A percentile compares a stretch with the other conserved stretches of the same genome.
phyloP scores from a whole-genome alignment of 2,113 vertebrate species.

The Engraulis encrasicolus region DNA sequence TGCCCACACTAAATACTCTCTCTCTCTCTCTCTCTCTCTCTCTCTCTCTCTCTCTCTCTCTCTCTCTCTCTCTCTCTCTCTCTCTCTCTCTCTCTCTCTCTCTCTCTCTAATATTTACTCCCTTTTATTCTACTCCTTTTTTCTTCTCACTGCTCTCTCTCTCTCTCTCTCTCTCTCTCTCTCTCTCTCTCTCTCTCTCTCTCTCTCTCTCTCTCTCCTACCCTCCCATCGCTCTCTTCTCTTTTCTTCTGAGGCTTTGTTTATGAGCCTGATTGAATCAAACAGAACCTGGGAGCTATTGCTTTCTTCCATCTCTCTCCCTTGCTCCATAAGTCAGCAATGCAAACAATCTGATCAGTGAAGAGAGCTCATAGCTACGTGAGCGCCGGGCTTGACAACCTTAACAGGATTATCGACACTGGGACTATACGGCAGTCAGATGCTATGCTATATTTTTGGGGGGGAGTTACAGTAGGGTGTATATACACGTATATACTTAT shows the following conservation, averaged over 20 bases:
- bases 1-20: conserved; percentile 57
- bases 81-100: conserved; percentile 36
- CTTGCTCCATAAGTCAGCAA: conserved; percentile 69
- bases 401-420: conserved; percentile 6
- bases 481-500: no score
- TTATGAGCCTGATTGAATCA: conserved; percentile 69
- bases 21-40: conserved; percentile 36
- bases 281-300: conserved; percentile 64
- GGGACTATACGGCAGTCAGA: neutral
- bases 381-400: neutral
- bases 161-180: conserved; percentile 12
- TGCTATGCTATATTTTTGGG: neutral
- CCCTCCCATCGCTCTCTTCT: neutral
- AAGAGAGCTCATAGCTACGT: conserved; percentile 11
- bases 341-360: conserved; percentile 58
- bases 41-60: conserved; percentile 14
- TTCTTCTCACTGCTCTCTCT: conserved; percentile 36
- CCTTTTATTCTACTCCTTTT: neutral
- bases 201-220: conserved; percentile 33
- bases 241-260: conserved; percentile 62
- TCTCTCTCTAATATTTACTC: conserved; percentile 13
- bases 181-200: conserved; percentile 7
- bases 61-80: conserved; percentile 38
- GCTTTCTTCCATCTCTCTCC: conserved; percentile 58
- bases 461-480: no score